These are phyloP conservation scores for Micronycteris hirsuta DNA, from an alignment of 2,113 vertebrate species.

Conservation along the genomic window DNA sequence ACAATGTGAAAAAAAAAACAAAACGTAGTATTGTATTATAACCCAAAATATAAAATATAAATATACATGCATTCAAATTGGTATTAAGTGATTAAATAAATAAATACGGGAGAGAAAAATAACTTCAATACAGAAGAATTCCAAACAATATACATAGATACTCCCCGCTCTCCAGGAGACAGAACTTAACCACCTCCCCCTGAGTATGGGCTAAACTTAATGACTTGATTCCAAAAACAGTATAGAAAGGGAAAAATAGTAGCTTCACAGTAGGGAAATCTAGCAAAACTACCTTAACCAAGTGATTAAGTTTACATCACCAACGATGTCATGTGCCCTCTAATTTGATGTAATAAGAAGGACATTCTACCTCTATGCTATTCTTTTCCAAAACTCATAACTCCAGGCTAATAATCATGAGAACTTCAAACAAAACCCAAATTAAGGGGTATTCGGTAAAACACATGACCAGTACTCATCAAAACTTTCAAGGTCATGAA, in stretches of 20 bases:
- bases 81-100: background rate
- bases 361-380: background rate
- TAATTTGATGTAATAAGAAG: slow-evolving; percentile 9
- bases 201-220: background rate
- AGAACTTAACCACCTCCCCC: background rate
- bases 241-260: background rate
- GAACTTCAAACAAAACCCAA: background rate
- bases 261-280: background rate
- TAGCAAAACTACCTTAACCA: background rate
- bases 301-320: background rate
- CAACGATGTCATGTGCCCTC: background rate
- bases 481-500: background rate
- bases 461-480: background rate
- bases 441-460: background rate
- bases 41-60: background rate
- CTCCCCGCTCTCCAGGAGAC: background rate
- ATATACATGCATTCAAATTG: background rate
- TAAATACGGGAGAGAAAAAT: background rate
- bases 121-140: background rate
- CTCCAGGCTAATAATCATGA: background rate
- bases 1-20: background rate
- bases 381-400: background rate
- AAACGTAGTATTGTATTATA: background rate
- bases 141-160: background rate
- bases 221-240: background rate